Percentiles rank a stretch among this genome's conserved stretches.
phyloP scores from a whole-genome alignment of 2,113 vertebrate genomes.

The Eidolon helvum region DNA sequence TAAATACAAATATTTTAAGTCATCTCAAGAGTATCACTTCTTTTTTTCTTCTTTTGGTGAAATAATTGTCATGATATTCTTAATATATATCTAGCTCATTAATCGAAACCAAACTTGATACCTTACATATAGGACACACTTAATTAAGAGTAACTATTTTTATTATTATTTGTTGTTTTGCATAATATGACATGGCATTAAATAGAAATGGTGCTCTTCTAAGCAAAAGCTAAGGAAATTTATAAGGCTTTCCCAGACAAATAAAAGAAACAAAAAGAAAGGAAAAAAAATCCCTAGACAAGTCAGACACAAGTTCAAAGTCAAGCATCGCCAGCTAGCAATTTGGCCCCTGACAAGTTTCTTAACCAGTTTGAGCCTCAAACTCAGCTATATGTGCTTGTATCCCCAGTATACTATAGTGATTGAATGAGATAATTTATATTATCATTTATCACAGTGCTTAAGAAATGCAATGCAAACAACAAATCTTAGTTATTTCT shows the following conservation, averaged over 20 bases:
- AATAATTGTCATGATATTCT: not conserved
- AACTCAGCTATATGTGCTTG: not conserved
- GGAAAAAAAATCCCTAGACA: not conserved
- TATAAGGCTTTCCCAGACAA: not conserved
- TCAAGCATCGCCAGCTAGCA: not conserved
- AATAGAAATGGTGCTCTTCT: not conserved
- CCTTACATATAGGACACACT: not conserved
- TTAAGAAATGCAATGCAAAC: not conserved
- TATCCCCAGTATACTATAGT: not conserved
- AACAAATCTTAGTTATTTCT: too few relatives aligned
- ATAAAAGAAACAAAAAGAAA: not conserved
- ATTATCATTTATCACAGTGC: not conserved
- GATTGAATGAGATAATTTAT: not conserved
- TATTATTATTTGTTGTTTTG: not conserved
- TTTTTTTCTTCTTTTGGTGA: not conserved
- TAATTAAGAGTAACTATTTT: not conserved
- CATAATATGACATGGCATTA: not conserved
- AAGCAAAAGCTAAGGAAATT: not conserved
- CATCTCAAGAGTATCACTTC: not conserved
- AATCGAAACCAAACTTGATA: not conserved
- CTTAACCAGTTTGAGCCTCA: not conserved
- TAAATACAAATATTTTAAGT: not conserved
- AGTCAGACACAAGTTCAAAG: not conserved
- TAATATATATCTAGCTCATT: not conserved
- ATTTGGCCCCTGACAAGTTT: not conserved